phyloP scores from a whole-genome alignment of 2,888 invertebrate species.

The Herminia tarsipennalis region DNA sequence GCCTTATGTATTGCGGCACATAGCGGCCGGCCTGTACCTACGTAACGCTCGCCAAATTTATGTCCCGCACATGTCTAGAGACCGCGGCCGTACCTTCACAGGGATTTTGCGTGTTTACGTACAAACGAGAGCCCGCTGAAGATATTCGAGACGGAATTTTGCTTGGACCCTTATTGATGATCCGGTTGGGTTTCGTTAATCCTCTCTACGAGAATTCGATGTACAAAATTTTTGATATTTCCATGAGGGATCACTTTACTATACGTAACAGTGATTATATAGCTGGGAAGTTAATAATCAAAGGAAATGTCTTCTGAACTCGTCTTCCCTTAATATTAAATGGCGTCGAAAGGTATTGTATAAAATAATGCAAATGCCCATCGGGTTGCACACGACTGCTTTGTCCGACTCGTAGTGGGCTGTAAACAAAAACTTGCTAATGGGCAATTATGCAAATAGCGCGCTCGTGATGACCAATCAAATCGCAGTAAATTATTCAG shows the following conservation, averaged over 20 bases:
- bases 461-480: slow-evolving; percentile 73
- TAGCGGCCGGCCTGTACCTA: slow-evolving; percentile 81
- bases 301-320: slow-evolving; percentile 16
- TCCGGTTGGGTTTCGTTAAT: slow-evolving; percentile 60
- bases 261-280: slow-evolving; percentile 7
- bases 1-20: slow-evolving; percentile 79
- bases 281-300: slow-evolving; percentile 19
- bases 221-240: slow-evolving; percentile 26
- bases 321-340: slow-evolving; percentile 45
- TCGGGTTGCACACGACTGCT: slow-evolving; percentile 51
- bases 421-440: slow-evolving; percentile 79
- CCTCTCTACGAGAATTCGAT: slow-evolving; percentile 40
- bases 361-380: slow-evolving; percentile 61
- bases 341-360: slow-evolving; percentile 49
- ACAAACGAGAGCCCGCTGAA: slow-evolving; percentile 71
- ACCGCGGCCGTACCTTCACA: slow-evolving; percentile 83
- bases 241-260: slow-evolving; percentile 5
- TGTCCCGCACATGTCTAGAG: slow-evolving; percentile 85
- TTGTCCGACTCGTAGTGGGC: slow-evolving; percentile 58
- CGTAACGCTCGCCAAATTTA: slow-evolving; percentile 85
- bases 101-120: slow-evolving; percentile 85
- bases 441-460: slow-evolving; percentile 78
- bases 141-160: slow-evolving; percentile 80
- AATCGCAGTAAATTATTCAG: slow-evolving; percentile 79
- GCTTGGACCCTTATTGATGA: slow-evolving; percentile 80